Evolutionary conservation across 2,888 invertebrate species (phyloP).

Genomic region (Hyles lineata): DNA sequence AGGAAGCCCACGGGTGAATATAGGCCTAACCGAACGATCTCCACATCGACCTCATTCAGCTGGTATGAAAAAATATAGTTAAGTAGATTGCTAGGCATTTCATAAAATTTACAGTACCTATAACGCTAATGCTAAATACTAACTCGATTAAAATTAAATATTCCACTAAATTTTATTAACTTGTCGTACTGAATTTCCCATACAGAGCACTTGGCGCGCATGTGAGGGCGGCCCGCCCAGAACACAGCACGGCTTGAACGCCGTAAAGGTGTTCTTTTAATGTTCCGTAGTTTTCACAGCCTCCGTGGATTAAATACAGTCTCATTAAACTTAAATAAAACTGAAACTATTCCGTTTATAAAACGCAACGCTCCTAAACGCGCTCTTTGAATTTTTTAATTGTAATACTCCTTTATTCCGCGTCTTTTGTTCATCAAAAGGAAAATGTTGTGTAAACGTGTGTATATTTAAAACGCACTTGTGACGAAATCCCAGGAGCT

Average conservation of each 20-base stretch:
- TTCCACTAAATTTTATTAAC: neutral
- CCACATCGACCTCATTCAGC: too few relatives aligned
- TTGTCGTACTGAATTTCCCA: slow-evolving; percentile 24
- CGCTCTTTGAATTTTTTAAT: slow-evolving; percentile 1
- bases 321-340: slow-evolving; percentile 29
- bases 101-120: too few relatives aligned
- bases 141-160: neutral
- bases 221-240: slow-evolving; percentile 73
- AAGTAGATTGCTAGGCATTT: too few relatives aligned
- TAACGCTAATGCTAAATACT: too few relatives aligned
- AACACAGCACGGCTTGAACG: slow-evolving; percentile 37
- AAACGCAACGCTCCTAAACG: slow-evolving; percentile 8
- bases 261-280: slow-evolving; percentile 50
- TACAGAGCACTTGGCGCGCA: slow-evolving; percentile 46
- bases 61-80: too few relatives aligned
- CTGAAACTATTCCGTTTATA: slow-evolving; percentile 24
- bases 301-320: slow-evolving; percentile 34
- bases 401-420: neutral
- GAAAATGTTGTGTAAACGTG: neutral
- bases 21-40: too few relatives aligned
- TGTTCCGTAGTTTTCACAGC: slow-evolving; percentile 39
- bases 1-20: too few relatives aligned
- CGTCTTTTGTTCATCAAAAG: slow-evolving; percentile 15
- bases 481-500: slow-evolving; percentile 20
- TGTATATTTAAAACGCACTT: slow-evolving; percentile 12